Base-by-base conservation (phyloP, 2,113 vertebrate genomes). In the Bubalus kerabau region DNA sequence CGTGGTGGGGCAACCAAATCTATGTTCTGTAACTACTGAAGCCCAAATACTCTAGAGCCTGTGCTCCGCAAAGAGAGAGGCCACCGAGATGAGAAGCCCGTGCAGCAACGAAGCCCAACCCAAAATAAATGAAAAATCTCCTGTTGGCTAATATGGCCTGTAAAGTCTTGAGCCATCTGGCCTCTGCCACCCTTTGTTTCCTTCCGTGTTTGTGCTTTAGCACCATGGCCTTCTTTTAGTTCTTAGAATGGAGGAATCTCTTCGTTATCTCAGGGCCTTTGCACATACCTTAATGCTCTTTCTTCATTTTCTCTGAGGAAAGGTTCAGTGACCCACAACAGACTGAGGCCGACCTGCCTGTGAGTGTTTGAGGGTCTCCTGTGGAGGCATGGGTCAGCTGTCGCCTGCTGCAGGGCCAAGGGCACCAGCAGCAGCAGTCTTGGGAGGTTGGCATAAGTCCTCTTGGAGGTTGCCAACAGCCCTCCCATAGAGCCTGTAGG, bases 201-300 rank as follows among this genome's bases (percentile, higher is more conserved):
- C 83, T 30, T 14, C 2, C 1, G 0, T 24, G 16, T 57, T n/a
- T 30, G 30, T 3, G 3, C 6, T 48, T 50, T 9, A 26, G 50
- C 14, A 9, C 13, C 0, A 2, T 83, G 32, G 7, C 28, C 32
- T 19, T 46, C 32, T 21, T 52, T 91, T 48, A 32, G 74, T 64
- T 91, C 52, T 67, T 52, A 30, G 28, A 57, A 43, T 2, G 17
- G 8, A 40, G 30, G 40, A 23, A 23, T 90, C 46, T 50, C 5
- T 74, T 74, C 56, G 28, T 9, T 5, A 56, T 43, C 56, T 40
- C 71, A 64, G 74, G 91, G 23, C 17, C 89, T 90, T 87, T 90
- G 91, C 81, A 59, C 6, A 1, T 57, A 59, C 36, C 50, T 26
- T 86, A 17, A 26, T 21, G 17, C 1, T 26, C 43, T 92, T 56